Base-by-base conservation (phyloP, 53 echinoderm and acorn worm species). In the Crossaster papposus region DNA sequence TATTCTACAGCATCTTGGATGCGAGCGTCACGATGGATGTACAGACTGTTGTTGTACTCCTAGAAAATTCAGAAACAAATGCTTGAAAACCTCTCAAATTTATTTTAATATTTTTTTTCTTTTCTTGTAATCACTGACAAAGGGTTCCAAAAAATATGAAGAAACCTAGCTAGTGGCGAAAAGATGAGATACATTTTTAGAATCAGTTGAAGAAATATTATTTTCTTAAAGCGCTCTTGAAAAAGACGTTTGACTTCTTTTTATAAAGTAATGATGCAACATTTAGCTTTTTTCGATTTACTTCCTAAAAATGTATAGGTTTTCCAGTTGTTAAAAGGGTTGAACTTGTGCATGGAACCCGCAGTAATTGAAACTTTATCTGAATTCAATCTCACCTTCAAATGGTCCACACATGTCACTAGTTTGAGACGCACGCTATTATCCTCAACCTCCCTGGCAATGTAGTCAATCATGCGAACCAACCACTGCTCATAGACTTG, bases 31-130 rank as follows among this genome's bases (percentile, higher is more conserved):
- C 93, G 93, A 63, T 95, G 93, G 32, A 95, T 88, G 90, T 85
- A 95, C 34, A 95, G 81, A 36, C 91, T 87, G 79, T 93, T 87
- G 79, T 93, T 95, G 64, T 93, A 95, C 23, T 89, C 77, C 95
- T 95, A 70, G 36, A 68, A 64, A 22, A 51, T 23, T 53, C 4
- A 54, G 24, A 32, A 20, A 81, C 17, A 34, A 50, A 77, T 77
- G 77, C 35, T 77, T 33, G 44, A 1, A 44, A 44, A 7, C 44
- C 44, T 44, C 0, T 44, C 44, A 7, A 44, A 7, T 44, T 44
- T 44, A 5, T 44, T 44, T 44, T 9, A 0, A 44, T 7, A 44
- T 44, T 1, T 44, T 44, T 44, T 44, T 44, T 44, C 44, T 44
- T 44, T 44, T 20, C 22, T 58, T 58, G 58, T 18, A 58, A 58